Base-by-base conservation (phyloP, 1,140 invertebrate species). In the Hypsibius dujardini region DNA sequence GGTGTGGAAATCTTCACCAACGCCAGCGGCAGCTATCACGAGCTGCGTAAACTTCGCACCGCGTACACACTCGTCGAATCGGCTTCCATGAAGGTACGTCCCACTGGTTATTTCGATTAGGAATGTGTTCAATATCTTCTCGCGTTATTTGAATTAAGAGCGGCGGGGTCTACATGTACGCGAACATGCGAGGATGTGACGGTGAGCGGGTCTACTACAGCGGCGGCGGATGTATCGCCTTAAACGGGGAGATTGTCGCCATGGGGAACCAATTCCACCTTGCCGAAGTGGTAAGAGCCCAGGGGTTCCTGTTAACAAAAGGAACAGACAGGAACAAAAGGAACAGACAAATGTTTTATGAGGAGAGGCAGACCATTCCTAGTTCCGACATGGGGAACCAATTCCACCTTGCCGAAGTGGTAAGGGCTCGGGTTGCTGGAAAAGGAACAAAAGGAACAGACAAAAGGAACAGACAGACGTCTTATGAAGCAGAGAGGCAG, bases 1-100 rank as follows among this genome's bases (percentile, higher is more conserved):
- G 95, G 94, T 0, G 93, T 95, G 0, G 95, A 98, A 80, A 91
- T 99, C 46, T 90, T 99, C 75, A 85, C 88, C 0, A 99, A 99
- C 80, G 86, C 89, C 45, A 87, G 85, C 74, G 88, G 86, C 1
- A 83, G 87, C 42, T 91, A 98, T 76, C 95, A 94, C 82, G 88
- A 97, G 77, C 82, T 99, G 7, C 84, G 95, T 1, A 99, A 99
- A 81, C 88, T 91, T 0, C 86, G 92, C 77, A 84, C 89, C 1
- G 87, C 88, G 15, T 85, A 88, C 0, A 91, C 96, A 79, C 81
- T 97, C 47, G 86, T 98, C 0, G 91, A 90, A 77, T 87, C 87
- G 73, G 93, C 94, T 0, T 91, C 90, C 1, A 87, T 87, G 73
- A 95, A 95, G 78, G 80, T 79, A 73, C 45, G 47, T 72, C 28